Percentiles rank a stretch among this genome's conserved stretches.
Conservation (phyloP, 1,140 invertebrate species). For the Zeugodacus cucurbitae region DNA sequence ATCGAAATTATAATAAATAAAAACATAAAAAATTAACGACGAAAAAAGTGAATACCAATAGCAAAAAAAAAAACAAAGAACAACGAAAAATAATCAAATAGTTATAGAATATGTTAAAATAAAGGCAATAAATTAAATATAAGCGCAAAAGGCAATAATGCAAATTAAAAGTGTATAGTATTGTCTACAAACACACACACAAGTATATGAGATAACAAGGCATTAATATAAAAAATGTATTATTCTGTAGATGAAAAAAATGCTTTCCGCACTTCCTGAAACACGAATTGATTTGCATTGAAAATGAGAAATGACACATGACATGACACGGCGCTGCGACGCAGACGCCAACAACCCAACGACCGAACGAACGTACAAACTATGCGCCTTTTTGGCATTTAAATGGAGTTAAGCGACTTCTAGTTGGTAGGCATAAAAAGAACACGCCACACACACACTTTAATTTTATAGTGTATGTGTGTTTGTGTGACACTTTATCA, state of each 20-base stretch:
- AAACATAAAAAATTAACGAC: neutral
- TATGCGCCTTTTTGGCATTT: neutral
- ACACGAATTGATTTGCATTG: conserved; percentile 37
- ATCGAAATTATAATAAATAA: neutral
- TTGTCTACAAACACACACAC: neutral
- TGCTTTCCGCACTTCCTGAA: conserved; percentile 25
- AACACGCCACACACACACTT: neutral
- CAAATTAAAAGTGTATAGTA: neutral
- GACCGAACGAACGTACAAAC: neutral
- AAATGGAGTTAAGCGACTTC: neutral
- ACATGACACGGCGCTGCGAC: neutral
- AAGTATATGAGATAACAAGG: neutral
- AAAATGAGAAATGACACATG: conserved; percentile 34
- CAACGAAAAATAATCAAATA: neutral
- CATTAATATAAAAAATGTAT: neutral
- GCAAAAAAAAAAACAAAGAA: neutral
- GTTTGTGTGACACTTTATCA: neutral
- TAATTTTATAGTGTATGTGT: neutral
- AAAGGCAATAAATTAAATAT: neutral
- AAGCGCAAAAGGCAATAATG: neutral
- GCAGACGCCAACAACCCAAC: neutral
- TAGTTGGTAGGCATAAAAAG: neutral
- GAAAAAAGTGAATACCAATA: neutral
- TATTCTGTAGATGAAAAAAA: neutral
- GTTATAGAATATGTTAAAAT: conserved; percentile 18